Evolutionary conservation across 2,888 invertebrate genomes (phyloP).

Genomic region (Rhamnusium bicolor): DNA sequence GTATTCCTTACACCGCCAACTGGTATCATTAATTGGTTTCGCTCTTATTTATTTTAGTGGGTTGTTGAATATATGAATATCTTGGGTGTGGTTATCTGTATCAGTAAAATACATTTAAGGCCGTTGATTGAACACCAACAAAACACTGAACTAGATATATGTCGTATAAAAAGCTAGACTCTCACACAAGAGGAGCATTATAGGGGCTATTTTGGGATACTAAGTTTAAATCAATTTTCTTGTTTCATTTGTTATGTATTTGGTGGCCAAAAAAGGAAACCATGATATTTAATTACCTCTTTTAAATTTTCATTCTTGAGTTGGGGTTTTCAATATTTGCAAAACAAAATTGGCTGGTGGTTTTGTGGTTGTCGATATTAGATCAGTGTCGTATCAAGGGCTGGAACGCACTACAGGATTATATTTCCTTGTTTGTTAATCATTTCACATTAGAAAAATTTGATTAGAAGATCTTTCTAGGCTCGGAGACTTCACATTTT

Average conservation of each 20-base stretch:
- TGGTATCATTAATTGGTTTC: constrained; percentile 63
- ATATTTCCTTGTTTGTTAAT: too few species aligned
- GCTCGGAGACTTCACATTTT: too few species aligned
- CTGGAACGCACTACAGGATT: too few species aligned
- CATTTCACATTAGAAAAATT: too few species aligned
- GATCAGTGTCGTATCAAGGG: too few species aligned
- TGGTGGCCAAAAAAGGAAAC: not conserved
- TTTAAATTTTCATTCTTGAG: too few species aligned
- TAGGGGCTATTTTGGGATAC: not conserved
- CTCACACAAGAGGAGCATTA: not conserved
- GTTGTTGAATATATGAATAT: constrained; percentile 62
- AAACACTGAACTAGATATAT: constrained; percentile 19
- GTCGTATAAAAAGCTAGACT: not conserved
- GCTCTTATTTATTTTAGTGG: constrained; percentile 60
- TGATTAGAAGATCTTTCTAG: too few species aligned
- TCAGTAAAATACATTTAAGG: constrained; percentile 51
- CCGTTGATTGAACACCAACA: constrained; percentile 44
- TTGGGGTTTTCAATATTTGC: too few species aligned
- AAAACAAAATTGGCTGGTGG: too few species aligned
- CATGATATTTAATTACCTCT: too few species aligned
- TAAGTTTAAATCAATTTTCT: not conserved
- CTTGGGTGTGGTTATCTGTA: constrained; percentile 63
- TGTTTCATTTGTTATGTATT: not conserved
- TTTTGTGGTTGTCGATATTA: too few species aligned
- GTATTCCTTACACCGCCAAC: constrained; percentile 44